Evolutionary conservation across 1,140 invertebrate species (phyloP).

Genomic region (Tetramorium alpestre): DNA sequence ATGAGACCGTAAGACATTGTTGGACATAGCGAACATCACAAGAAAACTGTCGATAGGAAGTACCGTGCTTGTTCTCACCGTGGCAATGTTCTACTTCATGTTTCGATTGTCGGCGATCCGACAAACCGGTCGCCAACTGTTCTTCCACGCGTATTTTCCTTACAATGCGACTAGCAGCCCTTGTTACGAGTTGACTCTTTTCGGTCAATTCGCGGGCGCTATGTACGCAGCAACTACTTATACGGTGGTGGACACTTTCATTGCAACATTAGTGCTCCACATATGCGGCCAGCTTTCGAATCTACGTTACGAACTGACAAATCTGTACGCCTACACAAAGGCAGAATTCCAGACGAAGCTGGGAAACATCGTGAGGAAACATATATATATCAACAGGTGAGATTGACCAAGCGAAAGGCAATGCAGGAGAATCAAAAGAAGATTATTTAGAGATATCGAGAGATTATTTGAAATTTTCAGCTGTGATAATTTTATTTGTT

Average conservation of each 20-base stretch:
- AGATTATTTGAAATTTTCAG: not conserved
- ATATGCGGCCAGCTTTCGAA: conserved; percentile 83
- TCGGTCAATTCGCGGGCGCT: conserved; percentile 81
- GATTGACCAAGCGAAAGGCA: not conserved
- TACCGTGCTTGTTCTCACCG: not conserved
- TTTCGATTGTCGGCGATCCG: not conserved
- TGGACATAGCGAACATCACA: conserved; percentile 16
- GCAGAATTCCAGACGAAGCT: not conserved
- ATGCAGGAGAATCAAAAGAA: not conserved
- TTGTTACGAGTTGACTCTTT: conserved; percentile 83
- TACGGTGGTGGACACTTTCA: conserved; percentile 83
- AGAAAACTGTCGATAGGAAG: conserved; percentile 57
- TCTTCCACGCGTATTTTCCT: conserved; percentile 72
- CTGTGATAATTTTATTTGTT: not conserved
- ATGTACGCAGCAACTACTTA: conserved; percentile 81
- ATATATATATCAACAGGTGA: conserved; percentile 67
- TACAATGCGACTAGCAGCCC: conserved; percentile 82
- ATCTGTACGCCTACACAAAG: not conserved
- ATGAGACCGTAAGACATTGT: conserved; percentile 47
- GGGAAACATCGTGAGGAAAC: conserved; percentile 46
- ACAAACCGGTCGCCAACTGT: not conserved
- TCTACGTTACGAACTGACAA: not conserved
- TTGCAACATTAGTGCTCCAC: conserved; percentile 84
- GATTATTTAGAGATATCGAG: not conserved
- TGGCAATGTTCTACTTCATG: not conserved